Conservation (phyloP, 1,140 invertebrate species). For the Maniola jurtina region DNA sequence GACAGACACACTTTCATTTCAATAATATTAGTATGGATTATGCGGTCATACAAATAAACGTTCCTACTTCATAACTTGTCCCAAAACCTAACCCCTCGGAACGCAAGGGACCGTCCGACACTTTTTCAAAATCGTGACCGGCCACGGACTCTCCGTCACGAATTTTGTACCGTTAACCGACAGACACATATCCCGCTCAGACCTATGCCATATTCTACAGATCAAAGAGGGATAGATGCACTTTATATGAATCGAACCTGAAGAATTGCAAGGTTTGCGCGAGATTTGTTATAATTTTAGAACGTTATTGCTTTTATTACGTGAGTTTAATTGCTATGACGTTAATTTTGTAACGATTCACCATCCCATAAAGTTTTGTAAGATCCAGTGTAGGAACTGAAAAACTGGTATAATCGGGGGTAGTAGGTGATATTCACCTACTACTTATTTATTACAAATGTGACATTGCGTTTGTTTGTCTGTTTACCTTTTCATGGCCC, state of each 20-base stretch:
- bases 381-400: too few species aligned
- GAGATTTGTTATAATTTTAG: slow-evolving; percentile 24
- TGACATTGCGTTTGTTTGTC: too few species aligned
- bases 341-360: neutral
- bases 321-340: neutral
- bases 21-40: too few species aligned
- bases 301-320: neutral
- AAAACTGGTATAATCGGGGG: too few species aligned
- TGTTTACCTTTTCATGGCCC: too few species aligned
- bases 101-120: slow-evolving; percentile 62
- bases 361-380: neutral
- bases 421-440: too few species aligned
- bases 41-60: too few species aligned
- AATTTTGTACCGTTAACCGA: slow-evolving; percentile 64
- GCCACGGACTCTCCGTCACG: slow-evolving; percentile 61
- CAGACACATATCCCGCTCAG: slow-evolving; percentile 45
- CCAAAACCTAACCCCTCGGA: slow-evolving; percentile 44
- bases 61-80: slow-evolving; percentile 27
- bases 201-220: slow-evolving; percentile 21
- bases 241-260: slow-evolving; percentile 35
- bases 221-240: slow-evolving; percentile 43
- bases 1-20: too few species aligned
- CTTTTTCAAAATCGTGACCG: slow-evolving; percentile 77
- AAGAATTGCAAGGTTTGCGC: slow-evolving; percentile 45
- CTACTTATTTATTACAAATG: too few species aligned